Evolutionary conservation across 2,797 vertebrate genomes (phyloP), one percentile per base, ranked within the genome.

Genomic region (Pangasius larnaudii): DNA sequence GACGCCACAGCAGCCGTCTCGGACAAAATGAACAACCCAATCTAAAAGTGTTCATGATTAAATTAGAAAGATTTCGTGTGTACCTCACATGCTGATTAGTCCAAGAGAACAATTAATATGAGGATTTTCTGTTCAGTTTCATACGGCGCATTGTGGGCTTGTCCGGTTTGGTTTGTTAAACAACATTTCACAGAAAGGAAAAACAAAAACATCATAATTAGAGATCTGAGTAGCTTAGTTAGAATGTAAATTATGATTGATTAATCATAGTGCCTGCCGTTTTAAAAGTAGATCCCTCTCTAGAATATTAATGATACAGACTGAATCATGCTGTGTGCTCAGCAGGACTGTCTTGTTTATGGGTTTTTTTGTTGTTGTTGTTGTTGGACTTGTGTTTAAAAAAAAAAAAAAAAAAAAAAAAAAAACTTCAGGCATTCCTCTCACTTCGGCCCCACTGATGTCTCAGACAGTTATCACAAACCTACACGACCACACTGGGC

Each of bases 401-500:
- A 88, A 75, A 75, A 63, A 1, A 77, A 84, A 65, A 69, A 67
- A 65, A 10, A 0, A 42, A 6, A 27, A 39, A 42, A 1, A 77
- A 84, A 65, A 69, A 67, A 65, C 51, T 63, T 88, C 33, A n/a
- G 49, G 24, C 39, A 16, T 58, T 78, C 33, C 82, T 71, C 18
- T n/a, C 58, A 56, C 86, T 63, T n/a, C 11, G 22, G 58, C 71
- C 81, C 82, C 49, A 30, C 72, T 58, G 51, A 79, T 30, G 46
- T 82, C 88, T 42, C 63, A 81, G 77, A 82, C 67, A n/a, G 53
- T 63, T 56, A 74, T 92, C 91, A 90, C 89, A 89, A 75, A 92
- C 88, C 92, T 90, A 94, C 93, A 93, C 93, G 92, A 91, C 93
- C 93, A 91, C 91, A 86, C 51, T 1, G 33, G 91, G 90, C 93